These are phyloP conservation scores for Patella depressa DNA, from an alignment of 2,888 invertebrate genomes.

Conservation along the genomic window DNA sequence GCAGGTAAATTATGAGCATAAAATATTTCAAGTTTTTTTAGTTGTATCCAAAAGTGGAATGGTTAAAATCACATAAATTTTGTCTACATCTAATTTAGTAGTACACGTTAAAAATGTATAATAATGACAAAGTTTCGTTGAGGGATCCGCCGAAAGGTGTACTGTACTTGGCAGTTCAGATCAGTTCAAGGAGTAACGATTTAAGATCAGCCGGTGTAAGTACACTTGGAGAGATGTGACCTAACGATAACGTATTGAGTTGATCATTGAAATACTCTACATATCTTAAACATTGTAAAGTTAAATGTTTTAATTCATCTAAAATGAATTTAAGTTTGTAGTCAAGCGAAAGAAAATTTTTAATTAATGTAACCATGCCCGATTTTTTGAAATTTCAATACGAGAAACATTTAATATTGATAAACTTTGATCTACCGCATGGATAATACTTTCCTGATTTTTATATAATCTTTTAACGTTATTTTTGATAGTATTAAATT, in stretches of 20 bases:
- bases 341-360: background rate
- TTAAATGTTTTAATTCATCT: conserved; percentile 2
- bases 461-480: background rate
- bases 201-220: background rate
- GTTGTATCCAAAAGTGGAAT: background rate
- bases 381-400: background rate
- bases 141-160: background rate
- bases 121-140: background rate
- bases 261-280: background rate
- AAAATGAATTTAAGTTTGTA: background rate
- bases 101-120: background rate
- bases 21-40: background rate
- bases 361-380: background rate
- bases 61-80: background rate
- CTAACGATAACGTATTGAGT: background rate
- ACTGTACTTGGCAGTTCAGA: background rate
- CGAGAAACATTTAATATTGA: conserved; percentile 11
- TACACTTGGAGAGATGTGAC: background rate
- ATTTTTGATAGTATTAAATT: background rate
- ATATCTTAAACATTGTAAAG: background rate
- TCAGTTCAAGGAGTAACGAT: background rate
- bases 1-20: background rate
- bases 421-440: conserved; percentile 9
- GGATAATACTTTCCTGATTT: background rate
- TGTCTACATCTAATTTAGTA: background rate